A percentile compares a stretch with the other conserved stretches of the same genome.
These are phyloP conservation scores for Bacillus rossius DNA, from an alignment of 1,140 invertebrate genomes.

Conservation along the genomic window DNA sequence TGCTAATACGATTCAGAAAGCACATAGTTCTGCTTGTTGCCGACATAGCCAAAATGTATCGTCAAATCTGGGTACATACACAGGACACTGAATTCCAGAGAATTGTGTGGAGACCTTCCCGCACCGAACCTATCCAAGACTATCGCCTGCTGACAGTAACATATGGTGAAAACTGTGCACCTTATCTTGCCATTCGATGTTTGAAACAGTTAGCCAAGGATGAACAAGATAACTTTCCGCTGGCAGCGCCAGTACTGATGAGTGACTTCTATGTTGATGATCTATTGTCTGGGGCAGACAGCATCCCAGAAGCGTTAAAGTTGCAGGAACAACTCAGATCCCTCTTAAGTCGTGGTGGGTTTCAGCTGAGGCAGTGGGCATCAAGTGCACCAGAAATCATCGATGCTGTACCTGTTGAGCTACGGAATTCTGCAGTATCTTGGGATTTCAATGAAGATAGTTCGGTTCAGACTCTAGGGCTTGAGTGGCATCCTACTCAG, in stretches of 20 bases:
- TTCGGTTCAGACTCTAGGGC: no score
- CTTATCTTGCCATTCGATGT: slow-evolving; percentile 31
- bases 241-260: slow-evolving; percentile 24
- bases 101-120: slow-evolving; percentile 25
- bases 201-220: slow-evolving; percentile 33
- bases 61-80: not conserved
- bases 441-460: slow-evolving; percentile 3
- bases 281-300: slow-evolving; percentile 32
- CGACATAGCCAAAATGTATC: slow-evolving; percentile 25
- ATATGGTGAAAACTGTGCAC: slow-evolving; percentile 32
- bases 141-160: slow-evolving; percentile 33
- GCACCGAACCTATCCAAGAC: slow-evolving; percentile 16
- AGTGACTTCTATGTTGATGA: slow-evolving; percentile 45
- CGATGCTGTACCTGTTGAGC: slow-evolving; percentile 2
- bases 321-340: slow-evolving; percentile 13
- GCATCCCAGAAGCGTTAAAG: slow-evolving; percentile 17
- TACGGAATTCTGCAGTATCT: not conserved
- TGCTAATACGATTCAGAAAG: slow-evolving; percentile 11
- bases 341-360: slow-evolving; percentile 17
- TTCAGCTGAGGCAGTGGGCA: slow-evolving; percentile 21
- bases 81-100: slow-evolving; percentile 1
- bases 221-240: slow-evolving; percentile 24
- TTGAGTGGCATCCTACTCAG: slow-evolving; percentile 15
- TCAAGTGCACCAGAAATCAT: not conserved
- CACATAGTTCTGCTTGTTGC: slow-evolving; percentile 13